phyloP scores from a whole-genome alignment of 2,113 vertebrate genomes.

The Orientallactaga bullata region DNA sequence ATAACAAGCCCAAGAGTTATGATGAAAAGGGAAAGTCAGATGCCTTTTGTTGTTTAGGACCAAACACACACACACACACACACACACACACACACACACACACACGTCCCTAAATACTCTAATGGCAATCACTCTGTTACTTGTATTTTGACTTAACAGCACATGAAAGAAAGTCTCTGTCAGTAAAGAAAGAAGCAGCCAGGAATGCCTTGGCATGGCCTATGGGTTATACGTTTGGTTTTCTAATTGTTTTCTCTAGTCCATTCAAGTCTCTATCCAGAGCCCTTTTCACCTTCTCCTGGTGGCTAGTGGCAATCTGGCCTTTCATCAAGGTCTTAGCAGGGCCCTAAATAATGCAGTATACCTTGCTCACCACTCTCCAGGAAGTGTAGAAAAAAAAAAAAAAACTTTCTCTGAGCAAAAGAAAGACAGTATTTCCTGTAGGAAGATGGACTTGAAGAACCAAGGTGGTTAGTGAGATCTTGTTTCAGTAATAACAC shows the following conservation, averaged over 20 bases:
- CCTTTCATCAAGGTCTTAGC: not conserved
- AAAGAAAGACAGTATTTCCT: not conserved
- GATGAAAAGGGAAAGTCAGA: conserved; percentile 60
- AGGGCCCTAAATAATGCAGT: not conserved
- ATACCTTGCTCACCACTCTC: not conserved
- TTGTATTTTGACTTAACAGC: not conserved
- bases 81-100: not conserved
- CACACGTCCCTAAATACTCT: not conserved
- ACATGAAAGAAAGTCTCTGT: conserved; percentile 65
- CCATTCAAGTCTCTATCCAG: not conserved
- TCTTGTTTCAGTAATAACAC: not conserved
- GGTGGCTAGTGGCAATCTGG: not conserved
- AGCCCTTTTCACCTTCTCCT: not conserved
- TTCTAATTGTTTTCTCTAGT: conserved; percentile 50
- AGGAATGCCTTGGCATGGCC: not conserved
- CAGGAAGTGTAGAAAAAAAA: not conserved
- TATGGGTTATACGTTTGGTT: conserved; percentile 16
- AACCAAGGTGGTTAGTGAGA: not conserved
- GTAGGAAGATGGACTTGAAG: not conserved
- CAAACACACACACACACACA: conserved; percentile 18
- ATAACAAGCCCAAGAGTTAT: conserved; percentile 71
- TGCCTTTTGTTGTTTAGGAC: conserved; percentile 70
- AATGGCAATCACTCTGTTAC: conserved; percentile 50
- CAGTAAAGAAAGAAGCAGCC: conserved; percentile 41
- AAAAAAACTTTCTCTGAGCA: not conserved